Evolutionary conservation across 2,888 invertebrate genomes (phyloP).

Genomic region (Caenorhabditis wallacei): DNA sequence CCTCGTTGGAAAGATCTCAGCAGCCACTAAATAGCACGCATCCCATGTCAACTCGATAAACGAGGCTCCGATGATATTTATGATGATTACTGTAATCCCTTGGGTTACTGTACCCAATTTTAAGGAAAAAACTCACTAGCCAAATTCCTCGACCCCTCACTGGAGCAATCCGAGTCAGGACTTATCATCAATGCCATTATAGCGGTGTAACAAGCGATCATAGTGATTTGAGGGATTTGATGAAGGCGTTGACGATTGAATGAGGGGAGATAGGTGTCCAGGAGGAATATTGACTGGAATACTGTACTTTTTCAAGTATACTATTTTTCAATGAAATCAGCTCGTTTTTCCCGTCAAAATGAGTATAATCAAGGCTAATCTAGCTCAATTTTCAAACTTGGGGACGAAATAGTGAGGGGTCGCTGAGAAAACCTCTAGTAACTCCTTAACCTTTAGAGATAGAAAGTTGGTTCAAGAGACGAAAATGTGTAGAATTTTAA

Average conservation of each 20-base stretch:
- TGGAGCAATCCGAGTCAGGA: constrained; percentile 65
- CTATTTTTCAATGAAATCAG: no score
- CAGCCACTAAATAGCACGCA: constrained; percentile 80
- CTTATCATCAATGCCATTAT: constrained; percentile 73
- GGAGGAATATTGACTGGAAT: constrained; percentile 77
- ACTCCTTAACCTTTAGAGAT: no score
- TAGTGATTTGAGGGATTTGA: constrained; percentile 78
- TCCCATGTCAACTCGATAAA: constrained; percentile 82
- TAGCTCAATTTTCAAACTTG: no score
- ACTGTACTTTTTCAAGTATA: no score
- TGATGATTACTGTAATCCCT: constrained; percentile 71
- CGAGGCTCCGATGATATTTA: constrained; percentile 78
- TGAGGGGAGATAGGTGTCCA: constrained; percentile 73
- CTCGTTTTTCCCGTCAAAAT: no score
- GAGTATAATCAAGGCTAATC: no score
- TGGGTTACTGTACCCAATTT: background rate
- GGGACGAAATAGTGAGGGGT: no score
- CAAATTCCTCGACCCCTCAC: constrained; percentile 60
- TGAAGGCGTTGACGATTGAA: constrained; percentile 80
- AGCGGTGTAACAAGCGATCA: constrained; percentile 76
- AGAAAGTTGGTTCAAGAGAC: no score
- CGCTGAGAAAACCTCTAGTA: no score
- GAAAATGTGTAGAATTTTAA: no score
- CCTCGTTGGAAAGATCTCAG: constrained; percentile 75
- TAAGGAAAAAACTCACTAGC: constrained; percentile 63